Evolutionary conservation across 2,888 invertebrate species (phyloP).

Genomic region (Adineta ricciae): DNA sequence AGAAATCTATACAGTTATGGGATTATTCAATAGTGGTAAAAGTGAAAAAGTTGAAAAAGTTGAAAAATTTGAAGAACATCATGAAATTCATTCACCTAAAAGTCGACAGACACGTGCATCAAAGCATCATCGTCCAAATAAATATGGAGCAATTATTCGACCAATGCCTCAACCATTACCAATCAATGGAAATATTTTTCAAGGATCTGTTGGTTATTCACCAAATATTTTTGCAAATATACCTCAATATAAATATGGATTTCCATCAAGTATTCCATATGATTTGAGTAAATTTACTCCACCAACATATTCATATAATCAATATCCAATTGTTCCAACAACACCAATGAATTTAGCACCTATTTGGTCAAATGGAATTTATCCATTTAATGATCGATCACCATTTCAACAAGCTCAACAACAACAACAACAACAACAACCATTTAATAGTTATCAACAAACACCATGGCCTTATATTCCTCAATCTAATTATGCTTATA

Average conservation of each 20-base stretch:
- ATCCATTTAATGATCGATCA: neutral
- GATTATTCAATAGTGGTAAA: neutral
- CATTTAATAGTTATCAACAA: neutral
- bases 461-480: neutral
- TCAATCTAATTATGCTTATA: neutral
- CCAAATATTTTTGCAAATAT: neutral
- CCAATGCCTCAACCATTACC: neutral
- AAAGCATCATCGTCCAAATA: neutral
- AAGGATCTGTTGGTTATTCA: neutral
- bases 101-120: neutral
- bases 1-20: neutral
- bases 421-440: neutral
- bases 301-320: neutral
- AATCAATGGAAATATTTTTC: neutral
- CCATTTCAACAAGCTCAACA: neutral
- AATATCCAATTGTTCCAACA: neutral
- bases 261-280: neutral
- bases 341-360: neutral
- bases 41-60: neutral
- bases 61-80: neutral
- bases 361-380: neutral
- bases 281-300: neutral
- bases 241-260: too few relatives aligned
- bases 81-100: neutral
- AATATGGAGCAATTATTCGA: neutral